A percentile compares a stretch with the other conserved stretches of the same genome.
Evolutionary conservation across 2,888 invertebrate genomes (phyloP).

Genomic region (Sipunculus nudus): DNA sequence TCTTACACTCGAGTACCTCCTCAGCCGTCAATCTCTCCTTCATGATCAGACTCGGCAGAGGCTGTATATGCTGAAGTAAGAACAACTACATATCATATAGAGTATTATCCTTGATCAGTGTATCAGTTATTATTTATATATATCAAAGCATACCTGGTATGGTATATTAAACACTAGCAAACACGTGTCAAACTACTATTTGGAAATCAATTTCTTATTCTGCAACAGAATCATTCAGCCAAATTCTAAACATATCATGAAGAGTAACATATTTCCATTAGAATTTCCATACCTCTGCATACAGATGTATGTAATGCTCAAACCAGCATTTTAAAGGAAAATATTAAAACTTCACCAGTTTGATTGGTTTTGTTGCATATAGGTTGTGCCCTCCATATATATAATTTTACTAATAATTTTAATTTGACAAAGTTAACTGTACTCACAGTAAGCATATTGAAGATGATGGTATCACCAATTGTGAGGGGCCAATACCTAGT

Average conservation of each 20-base stretch:
- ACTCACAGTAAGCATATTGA: slow-evolving; percentile 67
- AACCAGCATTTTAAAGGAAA: too few species aligned
- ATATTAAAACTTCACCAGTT: too few species aligned
- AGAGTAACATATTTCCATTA: too few species aligned
- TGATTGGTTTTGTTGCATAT: too few species aligned
- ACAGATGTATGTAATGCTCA: too few species aligned
- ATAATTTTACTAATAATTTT: too few species aligned
- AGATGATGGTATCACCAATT: slow-evolving; percentile 87
- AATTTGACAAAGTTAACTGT: background rate
- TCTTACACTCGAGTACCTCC: slow-evolving; percentile 86
- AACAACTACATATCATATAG: slow-evolving; percentile 7
- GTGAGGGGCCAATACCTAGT: slow-evolving; percentile 83
- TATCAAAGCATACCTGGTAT: background rate
- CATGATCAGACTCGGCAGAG: slow-evolving; percentile 80
- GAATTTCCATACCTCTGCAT: too few species aligned
- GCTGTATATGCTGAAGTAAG: slow-evolving; percentile 77
- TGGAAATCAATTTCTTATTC: too few species aligned
- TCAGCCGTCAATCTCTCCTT: slow-evolving; percentile 86
- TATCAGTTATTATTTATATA: background rate
- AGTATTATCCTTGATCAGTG: background rate
- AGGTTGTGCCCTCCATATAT: too few species aligned
- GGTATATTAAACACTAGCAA: background rate
- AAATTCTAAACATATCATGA: too few species aligned
- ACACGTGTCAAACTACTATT: background rate
- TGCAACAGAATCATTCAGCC: too few species aligned